Percentiles rank a stretch among this genome's conserved stretches.
Conservation (phyloP, 2,888 invertebrate genomes). For the Platycheirus rosarum region DNA sequence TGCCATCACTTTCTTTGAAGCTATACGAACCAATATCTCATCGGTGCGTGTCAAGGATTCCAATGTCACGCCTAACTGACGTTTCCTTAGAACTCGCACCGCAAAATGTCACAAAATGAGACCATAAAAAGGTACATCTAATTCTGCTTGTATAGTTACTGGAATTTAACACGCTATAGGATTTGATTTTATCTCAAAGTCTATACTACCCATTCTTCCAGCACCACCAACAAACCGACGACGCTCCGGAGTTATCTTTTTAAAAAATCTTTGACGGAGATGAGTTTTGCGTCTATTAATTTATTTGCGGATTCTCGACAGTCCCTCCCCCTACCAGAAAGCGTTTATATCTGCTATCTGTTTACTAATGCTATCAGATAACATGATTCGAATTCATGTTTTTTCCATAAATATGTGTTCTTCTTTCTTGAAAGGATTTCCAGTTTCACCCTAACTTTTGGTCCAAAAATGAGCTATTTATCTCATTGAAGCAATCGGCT, state of each 20-base stretch:
- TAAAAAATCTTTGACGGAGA: slow-evolving; percentile 13
- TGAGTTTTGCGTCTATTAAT: slow-evolving; percentile 35
- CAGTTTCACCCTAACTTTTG: slow-evolving; percentile 25
- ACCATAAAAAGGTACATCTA: slow-evolving; percentile 30
- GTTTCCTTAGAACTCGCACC: slow-evolving; percentile 27
- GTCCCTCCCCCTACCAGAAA: slow-evolving; percentile 25
- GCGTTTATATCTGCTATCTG: slow-evolving; percentile 39
- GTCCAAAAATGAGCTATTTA: slow-evolving; percentile 22
- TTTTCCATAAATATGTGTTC: not conserved
- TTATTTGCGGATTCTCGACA: slow-evolving; percentile 18
- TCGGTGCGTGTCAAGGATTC: slow-evolving; percentile 56
- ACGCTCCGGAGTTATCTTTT: not conserved
- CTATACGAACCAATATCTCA: not conserved
- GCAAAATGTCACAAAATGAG: slow-evolving; percentile 8
- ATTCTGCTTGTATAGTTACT: slow-evolving; percentile 69
- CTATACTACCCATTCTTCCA: not conserved
- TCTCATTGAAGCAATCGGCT: slow-evolving; percentile 36
- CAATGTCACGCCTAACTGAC: slow-evolving; percentile 57
- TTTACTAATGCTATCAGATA: slow-evolving; percentile 64
- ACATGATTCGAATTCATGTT: slow-evolving; percentile 57
- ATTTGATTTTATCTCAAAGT: slow-evolving; percentile 64
- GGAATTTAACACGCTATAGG: slow-evolving; percentile 77
- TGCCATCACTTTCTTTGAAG: slow-evolving; percentile 31
- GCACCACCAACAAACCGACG: slow-evolving; percentile 26
- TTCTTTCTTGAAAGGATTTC: not conserved